Percentiles rank a stretch among this genome's conserved stretches.
Conservation (phyloP, 2,113 vertebrate species). For the Dasyurus viverrinus region DNA sequence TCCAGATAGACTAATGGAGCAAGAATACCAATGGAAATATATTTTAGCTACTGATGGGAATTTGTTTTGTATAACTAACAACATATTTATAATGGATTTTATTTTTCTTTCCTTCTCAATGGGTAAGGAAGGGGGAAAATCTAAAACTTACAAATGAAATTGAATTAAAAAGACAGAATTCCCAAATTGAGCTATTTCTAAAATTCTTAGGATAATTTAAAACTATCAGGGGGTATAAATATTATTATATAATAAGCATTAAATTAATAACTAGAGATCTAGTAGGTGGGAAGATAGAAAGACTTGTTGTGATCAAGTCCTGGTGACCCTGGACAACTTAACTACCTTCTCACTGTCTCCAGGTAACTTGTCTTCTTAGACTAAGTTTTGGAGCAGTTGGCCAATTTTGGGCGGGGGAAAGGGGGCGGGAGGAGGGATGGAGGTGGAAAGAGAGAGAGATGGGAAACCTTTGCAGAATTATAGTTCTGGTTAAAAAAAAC, state of each 20-base stretch:
- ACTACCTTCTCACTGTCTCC: neutral
- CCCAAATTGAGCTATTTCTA: neutral
- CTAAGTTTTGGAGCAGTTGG: neutral
- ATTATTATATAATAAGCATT: neutral
- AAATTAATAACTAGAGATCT: neutral
- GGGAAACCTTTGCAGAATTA: neutral
- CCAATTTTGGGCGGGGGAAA: too few species aligned
- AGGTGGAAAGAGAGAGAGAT: too few species aligned
- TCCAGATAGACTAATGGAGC: neutral
- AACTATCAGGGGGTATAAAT: neutral
- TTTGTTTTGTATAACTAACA: neutral
- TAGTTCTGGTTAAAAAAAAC: neutral
- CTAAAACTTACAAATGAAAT: neutral
- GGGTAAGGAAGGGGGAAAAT: neutral
- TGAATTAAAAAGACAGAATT: neutral
- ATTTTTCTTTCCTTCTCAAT: neutral
- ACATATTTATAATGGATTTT: neutral
- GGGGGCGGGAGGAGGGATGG: too few species aligned
- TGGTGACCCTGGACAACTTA: neutral
- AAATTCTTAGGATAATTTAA: neutral
- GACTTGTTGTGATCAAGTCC: neutral
- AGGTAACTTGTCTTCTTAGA: neutral
- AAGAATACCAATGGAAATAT: neutral
- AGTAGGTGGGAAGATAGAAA: neutral
- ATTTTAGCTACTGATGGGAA: neutral